Percentiles rank a stretch among this genome's conserved stretches.
These are phyloP conservation scores for Alviniconcha marisindica DNA, from an alignment of 1,140 invertebrate genomes.

Conservation along the genomic window DNA sequence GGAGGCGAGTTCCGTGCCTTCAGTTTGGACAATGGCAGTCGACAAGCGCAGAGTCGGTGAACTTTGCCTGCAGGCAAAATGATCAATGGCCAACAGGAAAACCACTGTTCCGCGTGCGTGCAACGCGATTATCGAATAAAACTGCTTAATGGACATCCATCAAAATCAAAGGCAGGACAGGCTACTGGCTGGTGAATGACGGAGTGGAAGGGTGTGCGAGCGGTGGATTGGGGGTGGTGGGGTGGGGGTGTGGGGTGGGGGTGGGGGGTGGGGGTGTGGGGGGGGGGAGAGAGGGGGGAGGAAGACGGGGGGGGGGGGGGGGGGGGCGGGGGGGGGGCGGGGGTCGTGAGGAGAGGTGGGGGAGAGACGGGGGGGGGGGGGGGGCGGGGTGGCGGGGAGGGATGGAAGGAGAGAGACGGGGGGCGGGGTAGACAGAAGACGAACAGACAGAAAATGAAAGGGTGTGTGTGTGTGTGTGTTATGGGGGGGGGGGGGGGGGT, in stretches of 20 bases:
- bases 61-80: not conserved
- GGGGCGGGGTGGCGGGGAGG: not conserved
- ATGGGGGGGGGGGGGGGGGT: too few relatives aligned
- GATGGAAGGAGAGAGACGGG: not conserved
- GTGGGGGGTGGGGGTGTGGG: not conserved
- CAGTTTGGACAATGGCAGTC: not conserved
- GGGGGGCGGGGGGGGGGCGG: not conserved
- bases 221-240: not conserved
- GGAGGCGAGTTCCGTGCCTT: not conserved
- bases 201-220: not conserved
- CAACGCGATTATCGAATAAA: slow-evolving; percentile 4
- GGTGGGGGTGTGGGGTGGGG: not conserved
- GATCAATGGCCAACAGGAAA: not conserved
- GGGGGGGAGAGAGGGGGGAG: not conserved
- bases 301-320: not conserved
- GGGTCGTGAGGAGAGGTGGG: not conserved
- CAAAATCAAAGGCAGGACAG: not conserved
- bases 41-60: not conserved
- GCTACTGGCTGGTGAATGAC: not conserved
- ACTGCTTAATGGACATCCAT: not conserved
- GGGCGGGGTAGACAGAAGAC: not conserved
- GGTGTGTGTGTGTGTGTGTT: not conserved
- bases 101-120: not conserved
- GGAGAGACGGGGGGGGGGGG: not conserved
- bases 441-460: not conserved